A percentile compares a stretch with the other conserved stretches of the same genome.
Evolutionary conservation across 2,888 invertebrate genomes (phyloP).

Genomic region (Lepidocyrtinus sp.): DNA sequence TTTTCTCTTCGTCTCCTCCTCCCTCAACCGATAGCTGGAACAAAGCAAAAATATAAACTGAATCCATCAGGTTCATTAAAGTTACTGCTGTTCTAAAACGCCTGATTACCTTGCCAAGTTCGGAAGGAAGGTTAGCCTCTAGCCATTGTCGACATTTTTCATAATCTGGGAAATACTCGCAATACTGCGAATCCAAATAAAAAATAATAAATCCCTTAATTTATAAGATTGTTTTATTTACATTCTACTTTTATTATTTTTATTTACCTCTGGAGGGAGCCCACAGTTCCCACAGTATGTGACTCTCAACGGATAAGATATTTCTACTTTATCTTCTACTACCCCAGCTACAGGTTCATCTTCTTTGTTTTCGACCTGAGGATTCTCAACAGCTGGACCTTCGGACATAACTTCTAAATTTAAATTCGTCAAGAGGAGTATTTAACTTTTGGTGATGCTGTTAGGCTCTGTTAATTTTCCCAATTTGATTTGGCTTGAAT

Average conservation of each 20-base stretch:
- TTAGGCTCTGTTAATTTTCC: too few species aligned
- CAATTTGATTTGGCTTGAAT: too few species aligned
- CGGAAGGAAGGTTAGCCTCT: slow-evolving; percentile 92
- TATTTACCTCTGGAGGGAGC: slow-evolving; percentile 88
- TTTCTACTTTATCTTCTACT: slow-evolving; percentile 73
- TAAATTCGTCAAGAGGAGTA: too few species aligned
- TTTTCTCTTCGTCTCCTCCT: slow-evolving; percentile 89
- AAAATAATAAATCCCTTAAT: slow-evolving; percentile 14
- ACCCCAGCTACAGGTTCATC: not conserved
- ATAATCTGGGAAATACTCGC: slow-evolving; percentile 97
- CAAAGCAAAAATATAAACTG: slow-evolving; percentile 28
- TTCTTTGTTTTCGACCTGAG: not conserved
- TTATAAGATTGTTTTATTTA: not conserved
- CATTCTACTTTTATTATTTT: not conserved
- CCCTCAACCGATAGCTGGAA: slow-evolving; percentile 77
- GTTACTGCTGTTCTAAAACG: not conserved
- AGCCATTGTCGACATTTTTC: slow-evolving; percentile 98
- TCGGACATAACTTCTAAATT: slow-evolving; percentile 8
- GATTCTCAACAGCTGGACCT: not conserved
- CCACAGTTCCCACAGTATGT: slow-evolving; percentile 95
- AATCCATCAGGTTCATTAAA: too few species aligned
- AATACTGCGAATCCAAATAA: slow-evolving; percentile 80
- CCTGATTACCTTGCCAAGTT: slow-evolving; percentile 87
- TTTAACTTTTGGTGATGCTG: too few species aligned
- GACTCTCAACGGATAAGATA: slow-evolving; percentile 85